Evolutionary conservation across 2,888 invertebrate species (phyloP).

Genomic region (Cordilura impudica): DNA sequence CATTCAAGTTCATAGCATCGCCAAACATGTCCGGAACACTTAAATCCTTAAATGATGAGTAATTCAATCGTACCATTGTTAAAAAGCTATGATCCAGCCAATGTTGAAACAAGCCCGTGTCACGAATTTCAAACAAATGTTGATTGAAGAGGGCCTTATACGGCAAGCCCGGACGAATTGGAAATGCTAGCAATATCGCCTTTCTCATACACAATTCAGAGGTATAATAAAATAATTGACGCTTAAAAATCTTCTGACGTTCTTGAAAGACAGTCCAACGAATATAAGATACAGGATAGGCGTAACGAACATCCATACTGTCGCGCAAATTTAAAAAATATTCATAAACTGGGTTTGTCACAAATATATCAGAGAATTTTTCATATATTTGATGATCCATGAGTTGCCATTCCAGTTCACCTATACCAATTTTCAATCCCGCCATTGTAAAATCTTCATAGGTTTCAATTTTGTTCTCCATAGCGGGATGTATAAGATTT

Average conservation of each 20-base stretch:
- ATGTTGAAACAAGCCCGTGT: slow-evolving; percentile 33
- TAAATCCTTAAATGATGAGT: not conserved
- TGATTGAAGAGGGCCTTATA: slow-evolving; percentile 36
- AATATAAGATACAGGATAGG: slow-evolving; percentile 1
- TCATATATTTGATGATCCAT: not conserved
- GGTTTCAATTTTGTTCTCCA: slow-evolving; percentile 2
- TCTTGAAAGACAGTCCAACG: slow-evolving; percentile 26
- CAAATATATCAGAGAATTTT: not conserved
- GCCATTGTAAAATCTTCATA: slow-evolving; percentile 30
- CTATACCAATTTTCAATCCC: slow-evolving; percentile 25
- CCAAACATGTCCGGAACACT: not conserved
- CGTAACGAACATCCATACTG: slow-evolving; percentile 20
- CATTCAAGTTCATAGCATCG: slow-evolving; percentile 2
- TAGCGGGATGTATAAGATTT: slow-evolving; percentile 6
- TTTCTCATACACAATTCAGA: not conserved
- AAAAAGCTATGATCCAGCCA: slow-evolving; percentile 28
- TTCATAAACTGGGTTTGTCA: not conserved
- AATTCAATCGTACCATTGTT: slow-evolving; percentile 14
- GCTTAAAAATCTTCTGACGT: slow-evolving; percentile 19
- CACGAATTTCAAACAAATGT: slow-evolving; percentile 34
- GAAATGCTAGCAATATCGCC: not conserved
- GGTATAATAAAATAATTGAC: slow-evolving; percentile 30
- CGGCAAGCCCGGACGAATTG: slow-evolving; percentile 18
- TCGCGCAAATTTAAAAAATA: not conserved
- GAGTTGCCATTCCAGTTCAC: not conserved